Conservation (phyloP, 37 sponge, comb jelly and placozoan species). For the Aphrocallistes beatrix region DNA sequence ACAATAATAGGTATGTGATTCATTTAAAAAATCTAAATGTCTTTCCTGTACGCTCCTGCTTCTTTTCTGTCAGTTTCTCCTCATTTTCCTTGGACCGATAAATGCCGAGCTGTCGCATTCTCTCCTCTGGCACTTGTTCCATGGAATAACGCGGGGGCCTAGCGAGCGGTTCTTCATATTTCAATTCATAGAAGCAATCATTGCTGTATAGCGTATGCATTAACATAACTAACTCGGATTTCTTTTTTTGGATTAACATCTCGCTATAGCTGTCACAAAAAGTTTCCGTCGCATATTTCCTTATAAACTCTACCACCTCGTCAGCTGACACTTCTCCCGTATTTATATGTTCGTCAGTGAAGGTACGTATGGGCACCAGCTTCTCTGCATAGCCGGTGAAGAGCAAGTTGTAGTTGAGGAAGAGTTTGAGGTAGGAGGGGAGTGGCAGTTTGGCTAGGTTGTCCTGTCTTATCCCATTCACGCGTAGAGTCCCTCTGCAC, state of each 20-base stretch:
- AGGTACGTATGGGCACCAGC: background rate
- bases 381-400: constrained; percentile 8
- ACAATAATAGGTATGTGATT: too few species aligned
- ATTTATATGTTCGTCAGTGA: background rate
- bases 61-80: too few species aligned
- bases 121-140: background rate
- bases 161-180: background rate
- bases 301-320: background rate
- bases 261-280: background rate
- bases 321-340: background rate
- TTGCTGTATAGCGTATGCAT: background rate
- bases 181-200: background rate
- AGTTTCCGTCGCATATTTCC: background rate
- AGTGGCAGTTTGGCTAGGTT: background rate
- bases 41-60: too few species aligned
- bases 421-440: background rate
- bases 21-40: too few species aligned
- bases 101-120: background rate
- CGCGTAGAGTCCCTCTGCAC: background rate
- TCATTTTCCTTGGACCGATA: too few species aligned
- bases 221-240: background rate
- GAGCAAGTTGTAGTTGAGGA: background rate
- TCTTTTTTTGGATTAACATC: background rate
- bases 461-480: background rate
- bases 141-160: background rate